These are phyloP conservation scores for Eubucco bourcierii DNA, from an alignment of 2,113 vertebrate genomes.

Conservation along the genomic window DNA sequence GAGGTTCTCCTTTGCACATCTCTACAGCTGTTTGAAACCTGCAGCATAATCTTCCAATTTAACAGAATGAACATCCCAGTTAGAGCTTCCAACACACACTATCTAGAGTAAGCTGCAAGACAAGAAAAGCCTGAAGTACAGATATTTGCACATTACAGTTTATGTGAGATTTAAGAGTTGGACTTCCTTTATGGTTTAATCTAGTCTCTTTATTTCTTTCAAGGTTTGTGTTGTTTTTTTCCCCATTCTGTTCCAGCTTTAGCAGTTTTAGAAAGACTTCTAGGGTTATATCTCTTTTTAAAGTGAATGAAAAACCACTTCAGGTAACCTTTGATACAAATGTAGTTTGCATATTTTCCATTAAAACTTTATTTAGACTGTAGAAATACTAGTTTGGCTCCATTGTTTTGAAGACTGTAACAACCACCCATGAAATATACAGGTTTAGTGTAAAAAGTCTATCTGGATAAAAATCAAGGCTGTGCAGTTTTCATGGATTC, in stretches of 20 bases:
- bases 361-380: not conserved
- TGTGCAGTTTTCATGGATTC: not conserved
- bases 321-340: not conserved
- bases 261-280: constrained; percentile 2
- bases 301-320: not conserved
- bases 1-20: too few relatives aligned
- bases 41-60: not conserved
- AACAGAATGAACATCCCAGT: not conserved
- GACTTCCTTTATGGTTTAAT: constrained; percentile 23
- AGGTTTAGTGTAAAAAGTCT: not conserved
- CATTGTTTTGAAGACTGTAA: not conserved
- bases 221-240: not conserved
- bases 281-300: not conserved
- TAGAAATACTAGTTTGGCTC: not conserved
- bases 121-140: not conserved
- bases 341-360: not conserved
- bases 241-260: not conserved
- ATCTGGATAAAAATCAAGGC: not conserved
- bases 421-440: not conserved
- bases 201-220: constrained; percentile 15
- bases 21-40: not conserved
- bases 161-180: not conserved
- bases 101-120: not conserved
- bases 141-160: not conserved
- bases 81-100: not conserved